Base-by-base conservation (phyloP, 2,888 invertebrate species). In the Megalurothrips usitatus region DNA sequence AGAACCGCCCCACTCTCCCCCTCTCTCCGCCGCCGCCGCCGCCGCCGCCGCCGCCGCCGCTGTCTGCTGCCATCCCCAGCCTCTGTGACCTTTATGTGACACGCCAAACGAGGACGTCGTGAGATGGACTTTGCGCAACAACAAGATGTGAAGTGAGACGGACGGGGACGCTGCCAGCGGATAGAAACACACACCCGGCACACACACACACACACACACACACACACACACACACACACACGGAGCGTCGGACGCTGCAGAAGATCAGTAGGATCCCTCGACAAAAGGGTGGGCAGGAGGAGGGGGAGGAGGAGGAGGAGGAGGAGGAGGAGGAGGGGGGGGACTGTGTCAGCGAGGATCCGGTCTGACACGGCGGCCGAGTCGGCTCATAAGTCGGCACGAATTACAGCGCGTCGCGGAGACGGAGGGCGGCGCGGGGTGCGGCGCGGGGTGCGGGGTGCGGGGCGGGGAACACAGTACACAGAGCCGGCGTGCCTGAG, bases 321-420 rank as follows among this genome's bases (percentile, higher is more conserved):
- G 68, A 23, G 68, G 68, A 1, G 68, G 4, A 17, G 58, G 19
- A 17, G 58, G 58, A 17, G 19, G 58, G 58, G 58, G 58, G 19
- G 14, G 6, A n/a, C 58, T 17, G 58, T 58, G 58, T 58, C 58
- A 58, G 58, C 58, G 58, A 17, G 58, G 58, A 58, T 58, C 58
- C 58, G 58, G 58, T 58, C 58, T 58, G 58, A 58, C 58, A 58
- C 58, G 58, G 68, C 19, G 68, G 26, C 68, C 68, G 68, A 68
- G 68, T 68, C 68, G 68, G 68, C 68, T 68, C 68, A 68, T 23
- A 23, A 68, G 68, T 75, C 68, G 68, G 23, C 26, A 26, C 68
- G 68, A 26, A 23, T 75, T 75, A 75, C 68, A 8, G 26, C 58
- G 17, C 19, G 19, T 58, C 58, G 58, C 58, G n/a, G 58, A 58